Conservation (phyloP, 2,888 invertebrate species). For the Amblyteles armatorius region DNA sequence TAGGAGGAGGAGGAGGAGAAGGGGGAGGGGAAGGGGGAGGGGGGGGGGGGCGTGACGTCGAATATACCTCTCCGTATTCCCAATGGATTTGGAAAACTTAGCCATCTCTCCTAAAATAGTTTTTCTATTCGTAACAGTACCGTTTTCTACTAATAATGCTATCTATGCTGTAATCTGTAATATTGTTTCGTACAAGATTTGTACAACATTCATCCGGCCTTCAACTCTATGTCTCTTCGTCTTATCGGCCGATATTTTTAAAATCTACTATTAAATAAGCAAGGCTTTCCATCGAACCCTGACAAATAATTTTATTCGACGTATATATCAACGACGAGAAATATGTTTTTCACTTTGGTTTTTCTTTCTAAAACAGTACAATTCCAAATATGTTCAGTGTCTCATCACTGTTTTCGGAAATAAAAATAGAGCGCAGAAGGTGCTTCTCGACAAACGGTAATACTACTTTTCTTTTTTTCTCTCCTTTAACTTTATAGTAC, state of each 20-base stretch:
- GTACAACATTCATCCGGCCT: conserved; percentile 66
- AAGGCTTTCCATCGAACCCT: conserved; percentile 42
- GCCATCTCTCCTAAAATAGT: conserved; percentile 55
- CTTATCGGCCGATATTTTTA: conserved; percentile 32
- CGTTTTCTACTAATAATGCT: conserved; percentile 48
- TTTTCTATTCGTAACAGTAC: conserved; percentile 53
- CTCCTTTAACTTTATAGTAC: conserved; percentile 53
- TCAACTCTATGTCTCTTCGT: conserved; percentile 28
- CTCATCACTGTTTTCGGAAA: conserved; percentile 28
- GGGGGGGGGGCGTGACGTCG: background rate
- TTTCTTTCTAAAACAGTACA: conserved; percentile 35
- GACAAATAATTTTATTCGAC: conserved; percentile 43
- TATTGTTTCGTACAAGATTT: conserved; percentile 67
- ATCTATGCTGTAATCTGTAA: conserved; percentile 55
- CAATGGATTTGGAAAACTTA: conserved; percentile 46
- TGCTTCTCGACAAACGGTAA: conserved; percentile 28
- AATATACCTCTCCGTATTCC: conserved; percentile 30
- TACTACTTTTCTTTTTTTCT: conserved; percentile 30
- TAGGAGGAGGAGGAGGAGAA: no score
- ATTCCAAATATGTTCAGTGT: conserved; percentile 5
- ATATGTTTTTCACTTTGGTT: conserved; percentile 9
- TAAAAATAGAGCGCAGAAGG: conserved; percentile 53
- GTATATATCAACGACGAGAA: conserved; percentile 32
- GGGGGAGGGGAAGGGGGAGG: no score
- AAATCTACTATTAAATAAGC: conserved; percentile 43